Percentiles rank a stretch among this genome's conserved stretches.
These are phyloP conservation scores for Lissocephala sabroskyi DNA, from an alignment of 2,888 invertebrate species.

Conservation along the genomic window DNA sequence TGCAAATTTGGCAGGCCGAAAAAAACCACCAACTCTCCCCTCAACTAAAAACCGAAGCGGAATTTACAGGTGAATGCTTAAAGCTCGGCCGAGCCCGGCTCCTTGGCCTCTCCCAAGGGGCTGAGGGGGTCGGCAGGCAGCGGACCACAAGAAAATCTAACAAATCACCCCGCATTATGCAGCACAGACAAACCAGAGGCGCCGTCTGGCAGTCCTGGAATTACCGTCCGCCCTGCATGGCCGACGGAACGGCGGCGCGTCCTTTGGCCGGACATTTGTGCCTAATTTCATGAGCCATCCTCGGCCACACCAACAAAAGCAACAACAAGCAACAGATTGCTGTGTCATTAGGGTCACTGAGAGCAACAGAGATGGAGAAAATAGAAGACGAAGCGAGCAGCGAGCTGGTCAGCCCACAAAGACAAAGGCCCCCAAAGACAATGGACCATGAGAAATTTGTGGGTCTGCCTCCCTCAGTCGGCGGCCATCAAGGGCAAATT, in stretches of 20 bases:
- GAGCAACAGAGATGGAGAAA: background rate
- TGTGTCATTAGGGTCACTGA: conserved; percentile 40
- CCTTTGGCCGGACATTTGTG: conserved; percentile 42
- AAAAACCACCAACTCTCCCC: background rate
- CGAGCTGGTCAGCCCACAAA: background rate
- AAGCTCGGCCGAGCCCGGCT: conserved; percentile 16
- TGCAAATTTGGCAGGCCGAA: conserved; percentile 37
- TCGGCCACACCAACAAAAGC: background rate
- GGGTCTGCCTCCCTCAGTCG: too few relatives aligned
- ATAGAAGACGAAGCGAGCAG: conserved; percentile 1
- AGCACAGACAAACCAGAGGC: conserved; percentile 6
- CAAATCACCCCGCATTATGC: conserved; percentile 45
- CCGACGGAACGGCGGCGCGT: conserved; percentile 12
- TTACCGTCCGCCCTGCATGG: background rate
- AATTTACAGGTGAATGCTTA: conserved; percentile 51
- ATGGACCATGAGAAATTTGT: conserved; percentile 4
- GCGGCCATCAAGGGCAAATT: conserved; percentile 3
- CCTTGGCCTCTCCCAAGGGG: too few relatives aligned
- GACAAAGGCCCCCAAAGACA: conserved; percentile 4
- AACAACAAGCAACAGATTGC: conserved; percentile 43
- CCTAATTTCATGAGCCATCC: conserved; percentile 56
- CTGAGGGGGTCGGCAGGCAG: background rate
- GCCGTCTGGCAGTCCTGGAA: background rate
- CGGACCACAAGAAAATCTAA: conserved; percentile 26
- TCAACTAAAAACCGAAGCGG: conserved; percentile 12